Evolutionary conservation across 2,888 invertebrate species (phyloP), one percentile per base, ranked within the genome.

Genomic region (Apamea anceps): DNA sequence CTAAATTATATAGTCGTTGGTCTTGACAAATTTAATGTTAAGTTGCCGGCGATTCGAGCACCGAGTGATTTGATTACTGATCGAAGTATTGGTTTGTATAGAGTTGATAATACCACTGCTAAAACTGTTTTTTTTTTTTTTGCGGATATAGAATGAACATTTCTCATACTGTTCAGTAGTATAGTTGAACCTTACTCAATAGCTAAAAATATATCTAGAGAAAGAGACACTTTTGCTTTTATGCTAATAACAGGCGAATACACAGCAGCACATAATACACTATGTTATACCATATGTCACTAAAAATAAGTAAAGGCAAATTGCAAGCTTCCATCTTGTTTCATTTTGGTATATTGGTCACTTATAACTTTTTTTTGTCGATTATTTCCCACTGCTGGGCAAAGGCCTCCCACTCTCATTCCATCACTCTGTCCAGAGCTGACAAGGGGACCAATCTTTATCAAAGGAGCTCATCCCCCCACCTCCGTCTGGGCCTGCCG

Each of bases 1-100:
- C 25, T 57, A 75, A 72, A 77, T 87, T 85, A 81, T 82, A 74
- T 42, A 79, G 75, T 82, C 65, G 82, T 85, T 80, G 87, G 70
- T 90, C 80, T 90, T 92, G 93, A 93, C 93, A 93, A 93, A 93
- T 93, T 93, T 92, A 91, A 93, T 91, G 89, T 88, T 87, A 87
- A 90, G 88, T 87, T 87, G 84, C 80, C 85, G 80, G 80, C 85
- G 90, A 89, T 91, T 87, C 88, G 86, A 89, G 88, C 48, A 88
- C 87, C 86, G 88, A 90, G 87, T 91, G 92, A 91, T 92, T 93
- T 91, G 92, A 93, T 93, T 90, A 89, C 91, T 88, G 91, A 92
- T 93, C 88, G 91, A 89, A 85, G 75, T 76, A 77, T 72, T 71
- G 75, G 75, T 82, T 21, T 79, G 5, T 84, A 85, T 84, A 82